Evolutionary conservation across 2,113 vertebrate genomes (phyloP).

Genomic region (Gavia stellata): DNA sequence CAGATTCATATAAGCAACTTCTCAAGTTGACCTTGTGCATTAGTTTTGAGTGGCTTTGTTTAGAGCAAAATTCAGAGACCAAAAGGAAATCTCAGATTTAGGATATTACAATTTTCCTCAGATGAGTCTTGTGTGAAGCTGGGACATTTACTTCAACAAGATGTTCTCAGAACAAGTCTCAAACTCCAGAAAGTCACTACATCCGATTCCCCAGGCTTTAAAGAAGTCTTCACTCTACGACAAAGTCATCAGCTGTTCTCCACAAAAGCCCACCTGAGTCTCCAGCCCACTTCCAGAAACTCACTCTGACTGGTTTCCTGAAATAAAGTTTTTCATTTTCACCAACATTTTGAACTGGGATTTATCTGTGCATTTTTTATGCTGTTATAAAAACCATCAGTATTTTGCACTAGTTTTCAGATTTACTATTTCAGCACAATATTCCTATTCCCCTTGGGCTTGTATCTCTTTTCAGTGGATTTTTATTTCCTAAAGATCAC

Average conservation of each 20-base stretch:
- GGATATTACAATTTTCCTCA: not conserved
- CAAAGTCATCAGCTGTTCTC: not conserved
- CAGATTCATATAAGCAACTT: not conserved
- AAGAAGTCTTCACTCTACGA: not conserved
- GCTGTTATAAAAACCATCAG: not conserved
- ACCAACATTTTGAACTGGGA: not conserved
- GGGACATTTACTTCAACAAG: not conserved
- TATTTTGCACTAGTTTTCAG: not conserved
- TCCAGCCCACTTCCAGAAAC: not conserved
- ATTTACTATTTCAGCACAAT: not conserved
- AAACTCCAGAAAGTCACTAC: not conserved
- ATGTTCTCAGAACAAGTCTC: not conserved
- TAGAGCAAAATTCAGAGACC: not conserved
- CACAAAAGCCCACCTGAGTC: not conserved
- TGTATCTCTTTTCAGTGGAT: not conserved
- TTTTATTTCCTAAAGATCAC: slow-evolving; percentile 38
- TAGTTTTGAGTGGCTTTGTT: not conserved
- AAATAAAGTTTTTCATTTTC: not conserved
- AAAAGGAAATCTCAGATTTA: not conserved
- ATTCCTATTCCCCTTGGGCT: not conserved
- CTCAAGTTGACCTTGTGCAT: not conserved
- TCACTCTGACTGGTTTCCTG: not conserved
- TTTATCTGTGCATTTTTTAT: not conserved
- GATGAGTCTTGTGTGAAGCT: not conserved
- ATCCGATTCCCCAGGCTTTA: not conserved